A percentile compares a stretch with the other conserved stretches of the same genome.
These are phyloP conservation scores for Leptoteleia sp. DNA, from an alignment of 1,140 invertebrate species.

Conservation along the genomic window DNA sequence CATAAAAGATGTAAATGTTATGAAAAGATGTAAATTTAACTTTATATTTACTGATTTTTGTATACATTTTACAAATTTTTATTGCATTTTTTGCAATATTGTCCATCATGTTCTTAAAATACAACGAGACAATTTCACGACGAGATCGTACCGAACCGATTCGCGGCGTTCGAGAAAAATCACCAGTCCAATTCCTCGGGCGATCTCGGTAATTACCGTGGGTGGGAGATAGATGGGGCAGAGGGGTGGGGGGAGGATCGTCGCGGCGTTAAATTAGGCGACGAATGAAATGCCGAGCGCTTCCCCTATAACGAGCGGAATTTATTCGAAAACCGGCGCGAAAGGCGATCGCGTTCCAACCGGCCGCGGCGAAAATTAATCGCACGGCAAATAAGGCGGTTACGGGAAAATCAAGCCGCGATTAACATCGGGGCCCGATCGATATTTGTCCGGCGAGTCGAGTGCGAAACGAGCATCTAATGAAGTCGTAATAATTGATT, in stretches of 20 bases:
- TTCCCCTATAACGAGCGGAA: conserved; percentile 10
- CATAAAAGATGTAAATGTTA: too few species aligned
- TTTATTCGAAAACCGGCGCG: conserved; percentile 35
- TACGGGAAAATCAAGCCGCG: conserved; percentile 11
- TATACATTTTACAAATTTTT: too few species aligned
- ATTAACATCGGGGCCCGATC: conserved; percentile 10
- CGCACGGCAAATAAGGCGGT: conserved; percentile 13
- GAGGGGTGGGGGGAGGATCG: too few species aligned
- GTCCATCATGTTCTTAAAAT: too few species aligned
- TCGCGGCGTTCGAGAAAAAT: too few species aligned
- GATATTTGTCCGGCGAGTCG: conserved; percentile 11
- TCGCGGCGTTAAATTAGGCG: conserved; percentile 23
- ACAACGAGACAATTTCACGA: too few species aligned
- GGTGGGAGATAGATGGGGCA: too few species aligned
- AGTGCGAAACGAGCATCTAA: conserved; percentile 9
- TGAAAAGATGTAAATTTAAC: too few species aligned
- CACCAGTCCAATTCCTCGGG: too few species aligned
- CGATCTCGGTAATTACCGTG: too few species aligned
- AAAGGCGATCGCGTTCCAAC: conserved; percentile 21
- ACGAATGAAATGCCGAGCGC: conserved; percentile 24
- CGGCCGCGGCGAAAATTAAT: conserved; percentile 23
- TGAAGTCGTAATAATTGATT: conserved; percentile 37
- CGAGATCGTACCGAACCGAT: neutral
- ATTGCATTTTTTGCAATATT: too few species aligned
- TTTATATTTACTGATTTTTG: too few species aligned